phyloP scores from a whole-genome alignment of 2,113 vertebrate genomes.

The Salvelinus fontinalis region DNA sequence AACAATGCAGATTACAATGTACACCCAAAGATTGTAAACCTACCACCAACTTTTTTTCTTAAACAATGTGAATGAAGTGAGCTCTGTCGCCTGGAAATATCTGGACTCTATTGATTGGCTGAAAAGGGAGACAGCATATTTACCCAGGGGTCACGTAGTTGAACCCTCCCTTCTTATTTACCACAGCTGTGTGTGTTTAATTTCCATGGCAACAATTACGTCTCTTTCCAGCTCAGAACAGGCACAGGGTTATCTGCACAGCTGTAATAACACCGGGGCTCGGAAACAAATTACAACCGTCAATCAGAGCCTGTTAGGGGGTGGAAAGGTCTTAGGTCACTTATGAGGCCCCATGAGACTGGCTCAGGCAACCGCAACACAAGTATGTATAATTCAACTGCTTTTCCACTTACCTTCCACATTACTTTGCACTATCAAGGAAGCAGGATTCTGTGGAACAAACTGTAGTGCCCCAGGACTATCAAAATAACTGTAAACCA shows the following conservation, averaged over 20 bases:
- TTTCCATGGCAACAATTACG: conserved; percentile 52
- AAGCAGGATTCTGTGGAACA: conserved; percentile 4
- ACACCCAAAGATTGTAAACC: no score
- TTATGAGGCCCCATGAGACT: neutral
- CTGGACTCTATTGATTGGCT: conserved; percentile 13
- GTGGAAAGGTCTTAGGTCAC: conserved; percentile 9
- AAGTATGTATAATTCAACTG: conserved; percentile 21
- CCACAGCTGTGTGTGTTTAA: conserved; percentile 60
- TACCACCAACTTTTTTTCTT: neutral
- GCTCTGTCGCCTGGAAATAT: neutral
- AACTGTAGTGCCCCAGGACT: neutral
- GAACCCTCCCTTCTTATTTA: conserved; percentile 41
- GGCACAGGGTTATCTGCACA: conserved; percentile 29
- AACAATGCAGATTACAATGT: no score
- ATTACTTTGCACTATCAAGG: conserved; percentile 21
- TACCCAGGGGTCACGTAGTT: conserved; percentile 38
- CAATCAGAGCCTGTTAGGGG: conserved; percentile 29
- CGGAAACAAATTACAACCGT: conserved; percentile 39
- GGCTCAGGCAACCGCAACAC: neutral
- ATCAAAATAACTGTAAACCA: neutral
- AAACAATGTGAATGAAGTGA: neutral
- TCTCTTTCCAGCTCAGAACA: conserved; percentile 44
- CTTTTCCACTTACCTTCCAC: conserved; percentile 14
- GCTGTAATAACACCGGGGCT: conserved; percentile 49
- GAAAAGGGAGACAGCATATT: conserved; percentile 8